Conservation (phyloP, 2,797 vertebrate genomes). For the Falco rusticolus region DNA sequence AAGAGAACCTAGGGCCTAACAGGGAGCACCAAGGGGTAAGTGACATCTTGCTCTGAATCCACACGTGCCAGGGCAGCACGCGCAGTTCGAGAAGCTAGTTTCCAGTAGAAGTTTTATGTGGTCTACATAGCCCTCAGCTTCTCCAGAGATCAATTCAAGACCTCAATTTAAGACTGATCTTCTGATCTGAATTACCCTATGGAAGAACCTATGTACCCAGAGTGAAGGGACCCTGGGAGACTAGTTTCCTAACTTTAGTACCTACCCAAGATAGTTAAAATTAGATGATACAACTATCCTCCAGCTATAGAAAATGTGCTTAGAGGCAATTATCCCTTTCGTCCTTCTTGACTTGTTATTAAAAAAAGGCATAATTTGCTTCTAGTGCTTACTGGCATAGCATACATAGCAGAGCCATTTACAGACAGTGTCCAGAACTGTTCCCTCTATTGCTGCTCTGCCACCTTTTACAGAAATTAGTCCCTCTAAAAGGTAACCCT, state of each 20-base stretch:
- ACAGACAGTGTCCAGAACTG: neutral
- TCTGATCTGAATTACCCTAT: neutral
- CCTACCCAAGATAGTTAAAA: neutral
- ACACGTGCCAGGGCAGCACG: accelerated
- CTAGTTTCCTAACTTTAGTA: neutral
- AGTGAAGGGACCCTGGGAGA: neutral
- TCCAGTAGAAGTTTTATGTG: neutral
- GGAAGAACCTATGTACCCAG: neutral
- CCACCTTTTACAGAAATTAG: neutral
- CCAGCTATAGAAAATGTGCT: neutral
- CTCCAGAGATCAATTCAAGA: neutral
- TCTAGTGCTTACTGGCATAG: neutral
- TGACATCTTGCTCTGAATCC: neutral
- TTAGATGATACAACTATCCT: neutral
- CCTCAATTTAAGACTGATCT: neutral
- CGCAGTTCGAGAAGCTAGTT: neutral
- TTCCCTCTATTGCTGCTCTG: neutral
- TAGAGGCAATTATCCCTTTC: neutral
- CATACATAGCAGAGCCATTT: neutral
- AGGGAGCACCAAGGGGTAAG: neutral
- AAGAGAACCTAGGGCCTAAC: neutral
- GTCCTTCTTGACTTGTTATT: neutral
- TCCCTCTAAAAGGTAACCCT: neutral
- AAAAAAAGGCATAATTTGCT: neutral
- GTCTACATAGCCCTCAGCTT: neutral